Evolutionary conservation across 1,140 invertebrate genomes (phyloP), one percentile per base, ranked within the genome.

Genomic region (Psilanteris sp.): DNA sequence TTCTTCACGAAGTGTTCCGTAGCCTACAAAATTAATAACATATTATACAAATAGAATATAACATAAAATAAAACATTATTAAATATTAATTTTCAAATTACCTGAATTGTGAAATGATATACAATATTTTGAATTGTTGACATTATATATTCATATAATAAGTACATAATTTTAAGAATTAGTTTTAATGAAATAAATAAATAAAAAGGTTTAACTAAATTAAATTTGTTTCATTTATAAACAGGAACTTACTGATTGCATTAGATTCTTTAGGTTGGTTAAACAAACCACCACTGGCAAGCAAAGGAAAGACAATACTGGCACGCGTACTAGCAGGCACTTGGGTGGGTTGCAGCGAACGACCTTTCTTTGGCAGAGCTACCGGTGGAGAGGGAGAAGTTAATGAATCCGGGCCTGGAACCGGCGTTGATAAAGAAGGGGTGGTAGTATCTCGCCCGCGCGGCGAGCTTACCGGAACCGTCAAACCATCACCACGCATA

Each of bases 301-400:
- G 89, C 67, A 94, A 88, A 3, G 94, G 94, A 85, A 95, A 93
- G 72, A 93, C 93, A 55, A 94, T 92, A 87, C 93, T 94, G 59
- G 92, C 92, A 75, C 93, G 89, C 71, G 92, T 92, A 85, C 91
- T 93, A 74, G 91, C 90, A 46, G 92, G 92, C 50, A 91, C 91
- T 80, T 93, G 91, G 24, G 90, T 90, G 9, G 91, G 92, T 62
- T 91, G 90, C 41, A 92, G 81, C 26, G 89, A 89, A 77, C 90
- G 91, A 80, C 88, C 86, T 78, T 79, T 82, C 75, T 85, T 87
- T 50, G 76, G 10, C 20, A 57, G 70, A 54, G 79, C 80, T 79
- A 84, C 76, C 59, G 85, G 86, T 70, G 85, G 82, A 79, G 84
- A 87, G 52, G 87, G 85, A 52, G 86, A 85, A 36, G 81, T 83